Base-by-base conservation (phyloP, 1,140 invertebrate species). In the Gerris buenoi region DNA sequence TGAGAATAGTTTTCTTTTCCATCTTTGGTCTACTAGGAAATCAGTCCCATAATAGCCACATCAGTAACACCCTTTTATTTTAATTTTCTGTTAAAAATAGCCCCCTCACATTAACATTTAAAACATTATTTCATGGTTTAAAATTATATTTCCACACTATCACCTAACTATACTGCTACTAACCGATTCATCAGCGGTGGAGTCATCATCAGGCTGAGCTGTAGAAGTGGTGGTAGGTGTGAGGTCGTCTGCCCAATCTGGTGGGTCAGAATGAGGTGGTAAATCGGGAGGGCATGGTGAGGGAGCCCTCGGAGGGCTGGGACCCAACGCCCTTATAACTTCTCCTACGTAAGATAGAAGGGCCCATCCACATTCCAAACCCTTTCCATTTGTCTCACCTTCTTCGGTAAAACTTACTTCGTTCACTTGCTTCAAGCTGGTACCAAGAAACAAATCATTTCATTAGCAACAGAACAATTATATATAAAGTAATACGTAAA, bases 121-220 rank as follows among this genome's bases (percentile, higher is more conserved):
- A n/a, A n/a, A n/a, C n/a, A n/a, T n/a, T n/a, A n/a, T n/a, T n/a
- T n/a, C n/a, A n/a, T n/a, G n/a, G n/a, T n/a, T n/a, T n/a, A n/a
- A n/a, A n/a, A n/a, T n/a, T n/a, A n/a, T n/a, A n/a, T n/a, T n/a
- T n/a, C n/a, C n/a, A n/a, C n/a, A n/a, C n/a, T n/a, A n/a, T n/a
- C n/a, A n/a, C n/a, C n/a, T n/a, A n/a, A n/a, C n/a, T n/a, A n/a
- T n/a, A n/a, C n/a, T n/a, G n/a, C n/a, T n/a, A 77, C 82, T 79
- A 76, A 86, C 84, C 0, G 93, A 96, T 77, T 97, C 94, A 76
- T 97, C 95, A 1, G 87, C 91, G 65, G 85, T 85, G 61, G 91
- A 93, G 72, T 96, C 93, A 18, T 95, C 93, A 59, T 95, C 93
- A 25, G 15, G 58, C 5, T 60, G 58, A 33, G 96, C 92, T 67